Evolutionary conservation across 2,113 vertebrate genomes (phyloP).

Genomic region (Gymnobelideus leadbeateri): DNA sequence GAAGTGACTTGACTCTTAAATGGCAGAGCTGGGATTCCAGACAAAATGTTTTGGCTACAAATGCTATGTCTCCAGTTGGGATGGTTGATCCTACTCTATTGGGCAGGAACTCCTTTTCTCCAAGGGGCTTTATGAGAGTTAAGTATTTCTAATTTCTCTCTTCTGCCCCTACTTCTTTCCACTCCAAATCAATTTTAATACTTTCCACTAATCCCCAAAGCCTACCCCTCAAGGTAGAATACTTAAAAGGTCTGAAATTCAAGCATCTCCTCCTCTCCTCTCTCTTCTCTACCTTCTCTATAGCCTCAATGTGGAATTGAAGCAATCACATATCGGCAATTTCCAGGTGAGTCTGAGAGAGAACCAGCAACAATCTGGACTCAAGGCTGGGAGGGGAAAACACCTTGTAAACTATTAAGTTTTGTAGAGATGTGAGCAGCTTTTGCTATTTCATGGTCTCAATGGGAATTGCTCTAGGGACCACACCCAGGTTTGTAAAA

Average conservation of each 20-base stretch:
- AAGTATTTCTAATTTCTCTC: background rate
- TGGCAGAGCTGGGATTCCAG: background rate
- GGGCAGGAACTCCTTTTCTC: background rate
- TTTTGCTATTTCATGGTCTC: background rate
- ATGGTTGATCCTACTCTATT: background rate
- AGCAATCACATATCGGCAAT: conserved; percentile 75
- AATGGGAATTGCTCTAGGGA: background rate
- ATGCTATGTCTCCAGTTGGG: background rate
- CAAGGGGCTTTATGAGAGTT: background rate
- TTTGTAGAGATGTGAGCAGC: background rate
- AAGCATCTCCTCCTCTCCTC: background rate
- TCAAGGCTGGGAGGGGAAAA: background rate
- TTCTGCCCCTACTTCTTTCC: background rate
- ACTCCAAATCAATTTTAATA: background rate
- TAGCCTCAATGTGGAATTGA: conserved; percentile 83
- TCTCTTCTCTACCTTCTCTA: rapidly evolving
- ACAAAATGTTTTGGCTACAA: background rate
- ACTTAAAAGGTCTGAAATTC: background rate
- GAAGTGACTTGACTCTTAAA: background rate
- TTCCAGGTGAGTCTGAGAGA: conserved; percentile 81
- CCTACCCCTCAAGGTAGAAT: background rate
- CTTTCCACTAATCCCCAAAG: background rate
- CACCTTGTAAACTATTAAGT: background rate
- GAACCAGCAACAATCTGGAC: background rate
- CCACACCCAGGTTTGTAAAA: background rate